These are phyloP conservation scores for Odontocolon sp. DNA, from an alignment of 2,888 invertebrate genomes.

Conservation along the genomic window DNA sequence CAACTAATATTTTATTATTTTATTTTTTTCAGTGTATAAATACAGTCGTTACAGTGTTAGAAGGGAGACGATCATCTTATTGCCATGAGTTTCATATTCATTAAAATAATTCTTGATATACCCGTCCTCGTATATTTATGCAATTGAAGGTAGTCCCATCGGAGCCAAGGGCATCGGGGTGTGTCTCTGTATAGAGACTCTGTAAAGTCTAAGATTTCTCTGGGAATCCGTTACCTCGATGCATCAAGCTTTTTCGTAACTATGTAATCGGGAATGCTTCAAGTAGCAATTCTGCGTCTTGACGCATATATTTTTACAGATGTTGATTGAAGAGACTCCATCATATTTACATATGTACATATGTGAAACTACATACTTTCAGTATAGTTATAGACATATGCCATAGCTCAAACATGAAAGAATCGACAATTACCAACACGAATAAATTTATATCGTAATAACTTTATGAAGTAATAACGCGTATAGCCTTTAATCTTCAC, in stretches of 20 bases:
- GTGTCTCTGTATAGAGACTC: conserved; percentile 15
- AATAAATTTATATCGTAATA: conserved; percentile 10
- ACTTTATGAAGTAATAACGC: conserved; percentile 27
- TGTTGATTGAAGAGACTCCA: conserved; percentile 33
- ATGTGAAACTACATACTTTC: too few relatives aligned
- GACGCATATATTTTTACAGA: conserved; percentile 9
- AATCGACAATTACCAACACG: conserved; percentile 1
- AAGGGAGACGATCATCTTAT: too few relatives aligned
- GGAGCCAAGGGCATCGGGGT: conserved; percentile 58
- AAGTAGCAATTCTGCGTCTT: conserved; percentile 17
- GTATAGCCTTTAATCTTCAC: conserved; percentile 12
- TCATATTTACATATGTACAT: too few relatives aligned
- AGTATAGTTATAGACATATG: too few relatives aligned
- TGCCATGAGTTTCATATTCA: too few relatives aligned
- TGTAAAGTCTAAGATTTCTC: conserved; percentile 62
- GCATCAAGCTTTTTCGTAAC: conserved; percentile 41
- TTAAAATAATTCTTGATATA: too few relatives aligned
- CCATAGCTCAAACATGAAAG: conserved; percentile 2
- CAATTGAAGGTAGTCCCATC: conserved; percentile 38
- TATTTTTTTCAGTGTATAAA: too few relatives aligned
- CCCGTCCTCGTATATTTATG: too few relatives aligned
- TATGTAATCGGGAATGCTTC: conserved; percentile 2
- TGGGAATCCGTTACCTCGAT: conserved; percentile 39
- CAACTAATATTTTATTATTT: too few relatives aligned
- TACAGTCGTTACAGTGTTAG: too few relatives aligned